Percentiles rank a stretch among this genome's conserved stretches.
These are phyloP conservation scores for Papilio polyxenes DNA, from an alignment of 1,140 invertebrate genomes.

Conservation along the genomic window DNA sequence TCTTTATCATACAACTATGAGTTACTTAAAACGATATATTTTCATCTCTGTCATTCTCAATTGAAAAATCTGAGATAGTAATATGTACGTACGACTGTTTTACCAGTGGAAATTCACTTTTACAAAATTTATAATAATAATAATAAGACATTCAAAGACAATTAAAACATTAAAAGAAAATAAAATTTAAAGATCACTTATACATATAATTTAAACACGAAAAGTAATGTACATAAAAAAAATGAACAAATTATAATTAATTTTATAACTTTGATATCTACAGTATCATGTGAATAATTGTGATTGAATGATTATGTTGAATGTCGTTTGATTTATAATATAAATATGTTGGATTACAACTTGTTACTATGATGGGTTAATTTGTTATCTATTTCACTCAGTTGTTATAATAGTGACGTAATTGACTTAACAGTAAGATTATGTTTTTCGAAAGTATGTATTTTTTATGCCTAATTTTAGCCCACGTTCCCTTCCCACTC, in stretches of 20 bases:
- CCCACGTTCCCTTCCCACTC: too few relatives aligned
- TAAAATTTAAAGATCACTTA: too few relatives aligned
- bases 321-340: slow-evolving; percentile 21
- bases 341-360: background rate
- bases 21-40: background rate
- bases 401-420: background rate
- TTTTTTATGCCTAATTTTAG: too few relatives aligned
- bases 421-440: too few relatives aligned
- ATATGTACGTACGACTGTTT: too few relatives aligned
- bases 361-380: background rate
- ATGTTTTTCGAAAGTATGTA: too few relatives aligned
- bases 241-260: too few relatives aligned
- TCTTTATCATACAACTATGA: too few relatives aligned
- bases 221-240: too few relatives aligned
- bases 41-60: background rate
- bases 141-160: too few relatives aligned
- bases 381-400: background rate
- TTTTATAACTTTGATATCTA: background rate
- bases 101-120: background rate
- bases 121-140: slow-evolving; percentile 17
- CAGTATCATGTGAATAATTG: slow-evolving; percentile 29
- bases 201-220: too few relatives aligned
- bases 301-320: slow-evolving; percentile 6
- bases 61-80: background rate
- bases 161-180: too few relatives aligned